Base-by-base conservation (phyloP, 2,113 vertebrate genomes). In the Morone saxatilis region DNA sequence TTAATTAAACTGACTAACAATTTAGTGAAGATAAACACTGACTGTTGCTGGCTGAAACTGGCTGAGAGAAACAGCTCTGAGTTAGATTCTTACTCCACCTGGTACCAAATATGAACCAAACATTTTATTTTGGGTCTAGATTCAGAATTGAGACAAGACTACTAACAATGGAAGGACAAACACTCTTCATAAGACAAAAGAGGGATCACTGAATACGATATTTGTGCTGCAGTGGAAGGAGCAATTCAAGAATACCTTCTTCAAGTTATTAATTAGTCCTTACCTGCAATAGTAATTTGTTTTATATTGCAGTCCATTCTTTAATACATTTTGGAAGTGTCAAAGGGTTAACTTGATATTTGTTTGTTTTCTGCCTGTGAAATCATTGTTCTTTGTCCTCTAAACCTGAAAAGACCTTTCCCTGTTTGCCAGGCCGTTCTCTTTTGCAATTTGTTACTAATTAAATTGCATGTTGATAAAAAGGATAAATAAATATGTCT, bases 221-320 rank as follows among this genome's bases (percentile, higher is more conserved):
- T 54, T 13, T 40, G 13, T 50, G n/a, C 45, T 43, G 5, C 43
- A 14, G 63, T 1, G 4, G 20, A 45, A 61, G 31, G 16, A 48
- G 41, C 20, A 67, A 59, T 20, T 4, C 25, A 78, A 25, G 80
- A 83, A 71, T 47, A 4, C 38, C 8, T 66, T 20, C 59, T 25
- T 14, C 11, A 5, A 53, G 38, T 72, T 77, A 86, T 70, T 67
- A 60, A 83, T 79, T 25, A 40, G 61, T 43, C 41, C 7, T 67
- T 51, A 47, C 20, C 47, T 25, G 43, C 75, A 54, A 60, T 36
- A 45, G 16, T 25, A 25, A 25, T 25, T 25, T 1, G 25, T 25
- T 25, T 25, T 25, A 25, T 25, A 25, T 25, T 25, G 25, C 25
- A 25, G 25, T 31, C 31, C 31, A 31, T 31, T 31, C 12, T 63